phyloP scores from a whole-genome alignment of 2,888 invertebrate species.

The Dryobotodes eremita region DNA sequence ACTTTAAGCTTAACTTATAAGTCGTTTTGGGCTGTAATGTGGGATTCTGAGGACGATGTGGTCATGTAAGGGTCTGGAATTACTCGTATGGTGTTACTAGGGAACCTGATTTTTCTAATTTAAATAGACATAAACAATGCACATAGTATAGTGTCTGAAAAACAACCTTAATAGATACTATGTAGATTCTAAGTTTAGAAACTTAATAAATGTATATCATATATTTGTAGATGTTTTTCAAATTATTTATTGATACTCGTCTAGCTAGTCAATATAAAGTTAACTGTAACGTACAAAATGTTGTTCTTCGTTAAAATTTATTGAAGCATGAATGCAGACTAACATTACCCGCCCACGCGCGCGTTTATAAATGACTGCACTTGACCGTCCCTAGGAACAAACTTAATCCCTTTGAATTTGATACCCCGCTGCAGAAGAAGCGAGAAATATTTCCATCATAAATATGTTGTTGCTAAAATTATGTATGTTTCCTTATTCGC shows the following conservation, averaged over 20 bases:
- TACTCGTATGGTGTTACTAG: constrained; percentile 4
- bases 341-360: constrained; percentile 67
- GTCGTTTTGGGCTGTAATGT: constrained; percentile 32
- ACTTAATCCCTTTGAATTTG: constrained; percentile 72
- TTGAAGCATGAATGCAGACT: constrained; percentile 51
- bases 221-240: neutral
- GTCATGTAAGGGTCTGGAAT: constrained; percentile 28
- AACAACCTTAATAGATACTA: neutral
- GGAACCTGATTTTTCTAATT: constrained; percentile 22
- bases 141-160: neutral
- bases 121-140: neutral
- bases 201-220: too few species aligned
- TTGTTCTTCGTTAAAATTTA: constrained; percentile 34
- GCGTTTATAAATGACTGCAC: constrained; percentile 75
- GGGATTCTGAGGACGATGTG: constrained; percentile 24
- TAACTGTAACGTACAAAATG: constrained; percentile 20
- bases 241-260: constrained; percentile 5
- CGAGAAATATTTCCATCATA: constrained; percentile 57
- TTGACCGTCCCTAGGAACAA: constrained; percentile 70
- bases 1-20: constrained; percentile 55
- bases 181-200: neutral
- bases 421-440: constrained; percentile 62
- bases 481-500: constrained; percentile 52
- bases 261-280: constrained; percentile 37
- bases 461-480: constrained; percentile 54